Evolutionary conservation across 2,888 invertebrate species (phyloP).

Genomic region (Tipula vernalis): DNA sequence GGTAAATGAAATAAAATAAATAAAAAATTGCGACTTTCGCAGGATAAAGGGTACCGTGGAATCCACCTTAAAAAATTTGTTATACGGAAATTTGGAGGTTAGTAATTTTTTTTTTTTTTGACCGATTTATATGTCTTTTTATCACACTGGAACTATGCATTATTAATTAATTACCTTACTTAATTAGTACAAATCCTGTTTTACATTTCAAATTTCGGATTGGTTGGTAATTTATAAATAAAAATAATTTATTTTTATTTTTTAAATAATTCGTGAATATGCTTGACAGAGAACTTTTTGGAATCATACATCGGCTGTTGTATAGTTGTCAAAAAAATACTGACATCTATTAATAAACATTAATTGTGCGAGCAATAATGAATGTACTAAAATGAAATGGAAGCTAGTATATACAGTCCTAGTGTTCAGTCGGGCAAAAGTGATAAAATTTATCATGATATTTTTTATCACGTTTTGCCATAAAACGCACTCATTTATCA

Average conservation of each 20-base stretch:
- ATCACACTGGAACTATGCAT: neutral
- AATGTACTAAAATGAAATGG: neutral
- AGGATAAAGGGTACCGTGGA: neutral
- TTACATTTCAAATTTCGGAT: neutral
- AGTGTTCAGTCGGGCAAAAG: too few relatives aligned
- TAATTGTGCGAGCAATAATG: neutral
- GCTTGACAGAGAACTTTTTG: neutral
- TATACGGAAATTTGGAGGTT: neutral
- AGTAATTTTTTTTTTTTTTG: neutral
- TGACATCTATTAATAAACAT: neutral
- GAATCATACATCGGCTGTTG: neutral
- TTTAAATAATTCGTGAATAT: neutral
- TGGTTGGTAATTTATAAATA: neutral
- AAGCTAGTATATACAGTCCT: too few relatives aligned
- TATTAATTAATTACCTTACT: neutral
- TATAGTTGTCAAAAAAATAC: neutral
- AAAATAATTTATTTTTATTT: neutral
- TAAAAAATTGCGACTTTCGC: neutral
- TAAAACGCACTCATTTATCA: too few relatives aligned
- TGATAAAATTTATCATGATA: too few relatives aligned
- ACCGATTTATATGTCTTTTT: neutral
- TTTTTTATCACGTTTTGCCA: too few relatives aligned
- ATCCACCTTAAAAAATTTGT: neutral
- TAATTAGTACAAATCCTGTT: neutral
- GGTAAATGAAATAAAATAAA: too few relatives aligned